Conservation (phyloP, 2,888 invertebrate species). For the Melitaea athalia region DNA sequence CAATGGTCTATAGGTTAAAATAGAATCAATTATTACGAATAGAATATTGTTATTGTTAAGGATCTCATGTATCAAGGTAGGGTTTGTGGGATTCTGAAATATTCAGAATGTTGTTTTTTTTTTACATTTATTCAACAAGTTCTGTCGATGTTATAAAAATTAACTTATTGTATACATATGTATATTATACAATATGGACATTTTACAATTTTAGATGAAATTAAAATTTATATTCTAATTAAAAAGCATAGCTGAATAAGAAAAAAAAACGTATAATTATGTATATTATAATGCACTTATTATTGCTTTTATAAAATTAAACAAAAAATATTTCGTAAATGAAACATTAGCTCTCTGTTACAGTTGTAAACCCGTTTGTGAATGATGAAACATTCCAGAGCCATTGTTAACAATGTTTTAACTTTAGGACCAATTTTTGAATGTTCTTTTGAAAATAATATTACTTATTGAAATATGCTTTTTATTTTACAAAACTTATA, state of each 20-base stretch:
- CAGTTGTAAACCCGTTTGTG: constrained; percentile 64
- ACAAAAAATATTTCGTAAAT: constrained; percentile 30
- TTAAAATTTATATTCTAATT: constrained; percentile 37
- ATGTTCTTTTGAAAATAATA: constrained; percentile 82
- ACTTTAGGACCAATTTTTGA: constrained; percentile 82
- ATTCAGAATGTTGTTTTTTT: constrained; percentile 65
- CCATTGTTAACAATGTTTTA: constrained; percentile 82
- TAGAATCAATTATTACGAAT: constrained; percentile 78
- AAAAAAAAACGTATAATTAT: constrained; percentile 36
- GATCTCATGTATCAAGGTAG: constrained; percentile 79
- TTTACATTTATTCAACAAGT: constrained; percentile 26
- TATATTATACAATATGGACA: constrained; percentile 28
- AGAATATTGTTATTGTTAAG: constrained; percentile 81
- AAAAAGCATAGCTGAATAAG: constrained; percentile 40
- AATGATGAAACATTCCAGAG: constrained; percentile 80
- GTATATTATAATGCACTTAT: constrained; percentile 32
- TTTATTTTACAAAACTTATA: constrained; percentile 36
- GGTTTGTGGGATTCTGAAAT: constrained; percentile 75
- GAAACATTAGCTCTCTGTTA: constrained; percentile 66
- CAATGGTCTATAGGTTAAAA: constrained; percentile 77
- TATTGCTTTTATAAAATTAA: constrained; percentile 32
- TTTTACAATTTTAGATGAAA: constrained; percentile 32
- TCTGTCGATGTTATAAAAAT: constrained; percentile 32
- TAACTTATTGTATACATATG: constrained; percentile 32
- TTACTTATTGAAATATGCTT: constrained; percentile 75